Evolutionary conservation across 2,113 vertebrate species (phyloP).

Genomic region (Otis tarda): DNA sequence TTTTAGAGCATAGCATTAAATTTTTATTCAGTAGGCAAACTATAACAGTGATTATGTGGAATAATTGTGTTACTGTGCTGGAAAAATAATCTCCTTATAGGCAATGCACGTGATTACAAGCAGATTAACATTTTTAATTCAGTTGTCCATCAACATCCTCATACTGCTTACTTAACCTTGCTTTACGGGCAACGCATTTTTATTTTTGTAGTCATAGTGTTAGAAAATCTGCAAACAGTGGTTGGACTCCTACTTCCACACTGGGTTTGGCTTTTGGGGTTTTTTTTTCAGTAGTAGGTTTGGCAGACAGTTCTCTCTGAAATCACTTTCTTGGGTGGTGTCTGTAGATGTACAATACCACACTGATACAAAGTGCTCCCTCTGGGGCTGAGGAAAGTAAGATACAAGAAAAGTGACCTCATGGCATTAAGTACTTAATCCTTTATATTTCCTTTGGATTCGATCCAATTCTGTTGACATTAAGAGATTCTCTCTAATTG

Average conservation of each 20-base stretch:
- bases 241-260: neutral
- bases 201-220: neutral
- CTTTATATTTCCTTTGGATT: neutral
- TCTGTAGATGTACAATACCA: neutral
- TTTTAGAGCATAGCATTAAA: neutral
- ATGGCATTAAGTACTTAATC: neutral
- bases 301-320: neutral
- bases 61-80: conserved; percentile 25
- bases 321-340: neutral
- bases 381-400: neutral
- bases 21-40: neutral
- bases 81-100: conserved; percentile 46
- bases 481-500: neutral
- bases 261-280: neutral
- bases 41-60: neutral
- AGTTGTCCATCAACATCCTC: neutral
- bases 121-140: conserved; percentile 51
- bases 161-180: neutral
- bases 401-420: neutral
- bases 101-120: conserved; percentile 33
- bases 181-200: neutral
- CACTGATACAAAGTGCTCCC: neutral
- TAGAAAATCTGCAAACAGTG: neutral
- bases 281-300: too few relatives aligned
- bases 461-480: neutral